Evolutionary conservation across 2,888 invertebrate genomes (phyloP), one percentile per base, ranked within the genome.

Genomic region (Onthophagus sagittarius): DNA sequence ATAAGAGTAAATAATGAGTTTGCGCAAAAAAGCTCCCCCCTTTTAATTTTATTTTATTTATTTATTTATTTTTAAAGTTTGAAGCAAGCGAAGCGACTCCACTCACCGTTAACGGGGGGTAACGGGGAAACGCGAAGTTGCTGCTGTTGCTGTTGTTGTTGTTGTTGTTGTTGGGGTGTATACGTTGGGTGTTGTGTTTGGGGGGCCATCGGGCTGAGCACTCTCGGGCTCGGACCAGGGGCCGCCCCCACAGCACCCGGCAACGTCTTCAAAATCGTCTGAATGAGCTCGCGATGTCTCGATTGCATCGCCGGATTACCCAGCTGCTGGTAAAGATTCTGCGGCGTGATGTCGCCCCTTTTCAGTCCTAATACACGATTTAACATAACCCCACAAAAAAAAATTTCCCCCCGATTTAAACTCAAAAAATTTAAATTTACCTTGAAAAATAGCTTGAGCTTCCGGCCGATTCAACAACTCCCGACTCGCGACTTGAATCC

Each of bases 401-500:
- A 65, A 31, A 65, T 15, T n/a, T 31, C 11, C 0, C 13, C 1
- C n/a, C 65, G 31, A 65, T 15, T 23, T 5, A 65, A 15, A 5
- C 13, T 5, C 5, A 33, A 33, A 33, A n/a, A n/a, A n/a, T n/a
- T n/a, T n/a, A 7, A 33, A 76, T 79, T 78, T 82, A 92, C 92
- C 92, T 84, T 93, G 92, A 78, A 94, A 88, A 74, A 94, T 90
- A 69, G 93, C 92, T 83, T 93, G 92, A 11, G 93, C 92, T 82
- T 94, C 94, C 0, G 93, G 93, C 76, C 93, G 85, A 83, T 90
- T 91, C 74, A 93, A 83, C 77, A 93, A 84, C 76, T 93, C 93
- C 69, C 90, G 86, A 79, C 83, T 90, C 84, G 80, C 86, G 84
- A 79, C 83, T 81, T 81, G 85, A n/a, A n/a, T n/a, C n/a, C n/a